phyloP scores from a whole-genome alignment of 2,797 vertebrate species.

The Acridotheres tristis region DNA sequence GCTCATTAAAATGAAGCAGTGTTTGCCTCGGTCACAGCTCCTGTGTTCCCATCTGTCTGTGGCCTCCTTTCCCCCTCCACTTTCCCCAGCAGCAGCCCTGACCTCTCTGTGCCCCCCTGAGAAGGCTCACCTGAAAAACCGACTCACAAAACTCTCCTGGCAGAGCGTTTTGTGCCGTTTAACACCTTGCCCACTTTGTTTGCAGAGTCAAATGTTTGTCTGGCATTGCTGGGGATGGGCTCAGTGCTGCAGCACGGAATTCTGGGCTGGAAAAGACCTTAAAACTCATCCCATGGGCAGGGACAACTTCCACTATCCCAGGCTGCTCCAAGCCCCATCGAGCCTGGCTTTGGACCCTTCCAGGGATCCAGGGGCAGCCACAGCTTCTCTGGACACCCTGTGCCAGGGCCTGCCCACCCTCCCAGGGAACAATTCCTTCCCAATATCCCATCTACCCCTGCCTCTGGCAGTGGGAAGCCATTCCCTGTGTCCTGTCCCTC shows the following conservation, averaged over 20 bases:
- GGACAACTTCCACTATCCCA: not conserved
- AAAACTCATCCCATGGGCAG: not conserved
- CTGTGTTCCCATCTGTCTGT: not conserved
- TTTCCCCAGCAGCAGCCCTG: not conserved
- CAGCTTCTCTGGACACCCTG: not conserved
- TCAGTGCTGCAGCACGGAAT: accelerated
- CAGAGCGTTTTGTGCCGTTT: accelerated
- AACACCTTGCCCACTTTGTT: not conserved
- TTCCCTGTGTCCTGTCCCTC: accelerated
- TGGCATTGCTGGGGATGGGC: not conserved
- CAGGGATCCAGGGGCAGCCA: not conserved
- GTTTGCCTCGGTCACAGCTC: not conserved
- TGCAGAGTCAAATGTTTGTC: not conserved
- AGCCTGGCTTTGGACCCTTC: not conserved
- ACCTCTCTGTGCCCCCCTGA: accelerated
- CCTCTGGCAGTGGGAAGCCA: not conserved
- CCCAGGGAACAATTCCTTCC: not conserved
- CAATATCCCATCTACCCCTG: not conserved
- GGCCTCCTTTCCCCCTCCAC: not conserved
- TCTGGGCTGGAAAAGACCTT: not conserved
- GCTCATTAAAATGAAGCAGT: not conserved
- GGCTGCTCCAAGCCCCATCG: not conserved
- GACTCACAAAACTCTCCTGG: not conserved
- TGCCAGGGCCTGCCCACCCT: not conserved
- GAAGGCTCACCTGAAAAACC: not conserved